Conservation (phyloP, 2,797 vertebrate species). For the Gallinago stenura region DNA sequence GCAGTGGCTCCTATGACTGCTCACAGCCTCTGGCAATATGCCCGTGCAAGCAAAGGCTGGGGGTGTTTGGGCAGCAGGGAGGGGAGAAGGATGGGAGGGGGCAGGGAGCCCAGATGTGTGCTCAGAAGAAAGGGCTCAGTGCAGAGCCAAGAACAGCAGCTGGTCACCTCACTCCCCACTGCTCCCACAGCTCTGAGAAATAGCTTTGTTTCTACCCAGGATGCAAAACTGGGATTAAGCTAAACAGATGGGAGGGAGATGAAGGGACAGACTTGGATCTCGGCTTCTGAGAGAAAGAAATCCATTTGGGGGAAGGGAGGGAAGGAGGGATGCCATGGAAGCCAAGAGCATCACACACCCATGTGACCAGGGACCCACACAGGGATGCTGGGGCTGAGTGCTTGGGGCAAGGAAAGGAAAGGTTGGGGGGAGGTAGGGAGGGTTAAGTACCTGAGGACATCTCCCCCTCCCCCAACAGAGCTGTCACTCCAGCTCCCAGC, state of each 20-base stretch:
- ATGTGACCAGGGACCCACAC: neutral
- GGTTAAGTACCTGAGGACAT: conserved; percentile 32
- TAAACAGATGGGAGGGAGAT: conserved; percentile 23
- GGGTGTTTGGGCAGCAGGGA: neutral
- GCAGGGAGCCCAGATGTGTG: conserved; percentile 33
- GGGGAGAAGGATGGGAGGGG: neutral
- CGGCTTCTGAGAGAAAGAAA: neutral
- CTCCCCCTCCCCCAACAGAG: conserved; percentile 56
- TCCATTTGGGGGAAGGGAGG: neutral
- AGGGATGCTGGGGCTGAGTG: neutral
- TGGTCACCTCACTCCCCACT: neutral
- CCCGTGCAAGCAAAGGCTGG: neutral
- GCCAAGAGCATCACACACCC: neutral
- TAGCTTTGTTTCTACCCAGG: neutral
- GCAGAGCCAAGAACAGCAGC: conserved; percentile 3
- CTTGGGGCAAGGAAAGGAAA: neutral
- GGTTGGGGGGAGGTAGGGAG: neutral
- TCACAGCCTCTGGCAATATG: neutral
- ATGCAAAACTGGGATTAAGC: conserved; percentile 8
- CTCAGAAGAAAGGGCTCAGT: neutral
- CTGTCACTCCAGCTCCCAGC: conserved; percentile 67
- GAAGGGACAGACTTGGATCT: neutral
- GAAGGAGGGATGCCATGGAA: neutral
- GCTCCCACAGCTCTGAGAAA: neutral
- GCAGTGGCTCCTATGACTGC: neutral